Conservation (phyloP, 2,113 vertebrate genomes). For the Camelus dromedarius region DNA sequence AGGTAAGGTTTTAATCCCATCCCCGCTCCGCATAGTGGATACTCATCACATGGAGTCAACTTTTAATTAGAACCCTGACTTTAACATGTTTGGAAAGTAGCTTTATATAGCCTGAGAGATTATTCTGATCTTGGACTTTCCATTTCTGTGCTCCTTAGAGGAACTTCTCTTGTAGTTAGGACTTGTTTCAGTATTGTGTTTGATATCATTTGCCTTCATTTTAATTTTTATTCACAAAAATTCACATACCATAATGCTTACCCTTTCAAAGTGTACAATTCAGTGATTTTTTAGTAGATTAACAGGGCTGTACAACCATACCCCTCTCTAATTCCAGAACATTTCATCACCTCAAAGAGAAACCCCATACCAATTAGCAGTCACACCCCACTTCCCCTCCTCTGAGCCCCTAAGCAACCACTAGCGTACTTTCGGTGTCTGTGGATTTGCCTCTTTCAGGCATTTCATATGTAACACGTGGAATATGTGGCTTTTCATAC, state of each 20-base stretch:
- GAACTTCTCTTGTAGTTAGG: background rate
- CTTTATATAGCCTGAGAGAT: background rate
- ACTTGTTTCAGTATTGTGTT: background rate
- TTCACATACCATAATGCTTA: background rate
- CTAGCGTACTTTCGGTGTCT: background rate
- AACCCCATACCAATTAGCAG: background rate
- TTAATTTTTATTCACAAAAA: constrained; percentile 48
- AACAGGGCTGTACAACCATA: background rate
- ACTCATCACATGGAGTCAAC: background rate
- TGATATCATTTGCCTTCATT: constrained; percentile 44
- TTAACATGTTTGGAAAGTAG: background rate
- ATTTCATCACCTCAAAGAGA: background rate
- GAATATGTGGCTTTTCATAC: constrained; percentile 1
- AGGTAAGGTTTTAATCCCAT: constrained; percentile 86
- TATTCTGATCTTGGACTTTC: constrained; percentile 35
- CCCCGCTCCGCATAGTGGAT: background rate
- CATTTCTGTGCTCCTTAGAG: background rate
- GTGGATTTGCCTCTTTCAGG: background rate
- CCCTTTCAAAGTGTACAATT: background rate
- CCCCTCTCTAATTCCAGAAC: background rate
- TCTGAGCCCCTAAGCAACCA: background rate
- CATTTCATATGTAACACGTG: background rate
- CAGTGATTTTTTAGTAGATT: constrained; percentile 34
- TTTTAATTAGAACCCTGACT: background rate
- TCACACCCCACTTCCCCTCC: background rate